Evolutionary conservation across 2,113 vertebrate genomes (phyloP).

Genomic region (Megaceryle torquata): DNA sequence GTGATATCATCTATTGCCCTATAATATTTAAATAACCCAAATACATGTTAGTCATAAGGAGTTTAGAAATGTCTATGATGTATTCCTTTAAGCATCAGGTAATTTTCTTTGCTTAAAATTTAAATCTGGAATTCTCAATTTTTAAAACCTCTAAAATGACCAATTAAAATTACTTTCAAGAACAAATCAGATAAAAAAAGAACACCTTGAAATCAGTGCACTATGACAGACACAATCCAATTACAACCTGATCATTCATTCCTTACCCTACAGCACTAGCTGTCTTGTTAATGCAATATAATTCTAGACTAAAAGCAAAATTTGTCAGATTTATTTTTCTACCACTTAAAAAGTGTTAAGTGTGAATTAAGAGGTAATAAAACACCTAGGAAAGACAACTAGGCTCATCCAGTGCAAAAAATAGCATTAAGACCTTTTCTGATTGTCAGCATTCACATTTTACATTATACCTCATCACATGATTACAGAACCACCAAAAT

Average conservation of each 20-base stretch:
- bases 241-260: neutral
- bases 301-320: neutral
- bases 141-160: neutral
- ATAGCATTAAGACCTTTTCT: neutral
- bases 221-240: accelerated
- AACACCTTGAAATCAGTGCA: neutral
- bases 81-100: neutral
- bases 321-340: neutral
- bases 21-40: neutral
- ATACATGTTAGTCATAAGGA: neutral
- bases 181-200: neutral
- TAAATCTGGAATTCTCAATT: neutral
- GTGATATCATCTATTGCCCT: neutral
- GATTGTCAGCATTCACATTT: neutral
- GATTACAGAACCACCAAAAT: neutral
- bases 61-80: neutral
- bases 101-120: neutral
- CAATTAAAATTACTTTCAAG: neutral
- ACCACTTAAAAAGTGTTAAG: neutral
- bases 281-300: neutral
- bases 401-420: neutral
- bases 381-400: neutral
- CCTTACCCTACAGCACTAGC: neutral
- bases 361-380: neutral
- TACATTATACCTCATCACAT: neutral